Conservation (phyloP, 2,888 invertebrate genomes). For the Julus scandinavius region DNA sequence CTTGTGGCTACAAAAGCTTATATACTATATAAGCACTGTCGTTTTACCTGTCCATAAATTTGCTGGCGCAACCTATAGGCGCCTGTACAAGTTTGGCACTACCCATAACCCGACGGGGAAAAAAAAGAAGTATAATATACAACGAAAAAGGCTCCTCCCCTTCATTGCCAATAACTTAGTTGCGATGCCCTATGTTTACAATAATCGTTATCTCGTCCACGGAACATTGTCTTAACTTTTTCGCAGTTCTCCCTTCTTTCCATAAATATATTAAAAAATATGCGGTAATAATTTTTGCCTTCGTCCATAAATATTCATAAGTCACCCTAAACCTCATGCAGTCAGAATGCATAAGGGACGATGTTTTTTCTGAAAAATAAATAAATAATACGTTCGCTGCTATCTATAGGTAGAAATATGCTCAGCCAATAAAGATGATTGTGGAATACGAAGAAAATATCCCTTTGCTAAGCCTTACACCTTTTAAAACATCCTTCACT, state of each 20-base stretch:
- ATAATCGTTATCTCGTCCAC: constrained; percentile 41
- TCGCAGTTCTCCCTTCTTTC: background rate
- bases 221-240: constrained; percentile 17
- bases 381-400: constrained; percentile 29
- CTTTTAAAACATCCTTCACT: background rate
- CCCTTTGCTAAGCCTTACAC: background rate
- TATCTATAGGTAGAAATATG: background rate
- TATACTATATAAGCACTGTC: background rate
- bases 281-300: constrained; percentile 34
- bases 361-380: background rate
- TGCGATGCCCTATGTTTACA: constrained; percentile 42
- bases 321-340: constrained; percentile 39
- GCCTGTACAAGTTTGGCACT: constrained; percentile 8
- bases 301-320: constrained; percentile 32
- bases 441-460: constrained; percentile 1
- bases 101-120: constrained; percentile 15
- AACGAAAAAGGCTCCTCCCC: constrained; percentile 17
- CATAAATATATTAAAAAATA: background rate
- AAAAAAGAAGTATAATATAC: background rate
- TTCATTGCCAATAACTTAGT: constrained; percentile 39
- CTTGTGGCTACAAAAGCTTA: background rate
- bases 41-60: constrained; percentile 42
- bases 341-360: constrained; percentile 34
- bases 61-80: background rate
- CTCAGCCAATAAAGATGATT: background rate